Percentiles rank a stretch among this genome's conserved stretches.
phyloP scores from a whole-genome alignment of 2,888 invertebrate genomes.

The Brenthis daphne region DNA sequence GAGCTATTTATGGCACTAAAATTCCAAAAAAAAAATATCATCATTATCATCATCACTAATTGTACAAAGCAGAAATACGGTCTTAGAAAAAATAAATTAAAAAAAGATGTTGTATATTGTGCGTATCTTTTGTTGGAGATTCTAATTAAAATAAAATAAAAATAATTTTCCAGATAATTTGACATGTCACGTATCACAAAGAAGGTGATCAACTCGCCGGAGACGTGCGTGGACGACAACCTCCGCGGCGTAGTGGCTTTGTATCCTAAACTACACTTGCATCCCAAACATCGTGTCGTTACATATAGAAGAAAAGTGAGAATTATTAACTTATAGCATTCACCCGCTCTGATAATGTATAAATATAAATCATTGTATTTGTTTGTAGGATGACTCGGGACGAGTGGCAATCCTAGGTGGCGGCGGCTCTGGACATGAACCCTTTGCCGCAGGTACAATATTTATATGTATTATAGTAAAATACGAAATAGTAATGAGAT shows the following conservation, averaged over 20 bases:
- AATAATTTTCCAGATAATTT: neutral
- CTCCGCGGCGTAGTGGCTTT: slow-evolving; percentile 79
- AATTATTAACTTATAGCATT: neutral
- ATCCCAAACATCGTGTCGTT: slow-evolving; percentile 78
- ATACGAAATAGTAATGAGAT: no score
- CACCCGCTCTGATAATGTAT: neutral
- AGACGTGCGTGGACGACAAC: slow-evolving; percentile 79
- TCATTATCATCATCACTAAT: no score
- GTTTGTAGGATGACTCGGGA: slow-evolving; percentile 58
- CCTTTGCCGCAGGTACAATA: slow-evolving; percentile 77
- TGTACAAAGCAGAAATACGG: neutral
- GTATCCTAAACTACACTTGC: slow-evolving; percentile 73
- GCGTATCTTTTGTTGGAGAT: no score
- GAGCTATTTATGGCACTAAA: no score
- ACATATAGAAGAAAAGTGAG: slow-evolving; percentile 70
- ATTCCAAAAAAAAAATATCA: no score
- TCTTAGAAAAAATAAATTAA: no score
- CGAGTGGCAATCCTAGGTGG: slow-evolving; percentile 86
- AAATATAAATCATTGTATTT: neutral
- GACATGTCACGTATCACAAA: slow-evolving; percentile 47
- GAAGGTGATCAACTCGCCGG: slow-evolving; percentile 76
- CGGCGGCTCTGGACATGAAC: slow-evolving; percentile 93
- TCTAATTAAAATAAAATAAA: no score
- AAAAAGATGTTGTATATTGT: no score
- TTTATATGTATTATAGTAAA: neutral